These are phyloP conservation scores for Pherbina coryleti DNA, from an alignment of 2,888 invertebrate genomes.

Conservation along the genomic window DNA sequence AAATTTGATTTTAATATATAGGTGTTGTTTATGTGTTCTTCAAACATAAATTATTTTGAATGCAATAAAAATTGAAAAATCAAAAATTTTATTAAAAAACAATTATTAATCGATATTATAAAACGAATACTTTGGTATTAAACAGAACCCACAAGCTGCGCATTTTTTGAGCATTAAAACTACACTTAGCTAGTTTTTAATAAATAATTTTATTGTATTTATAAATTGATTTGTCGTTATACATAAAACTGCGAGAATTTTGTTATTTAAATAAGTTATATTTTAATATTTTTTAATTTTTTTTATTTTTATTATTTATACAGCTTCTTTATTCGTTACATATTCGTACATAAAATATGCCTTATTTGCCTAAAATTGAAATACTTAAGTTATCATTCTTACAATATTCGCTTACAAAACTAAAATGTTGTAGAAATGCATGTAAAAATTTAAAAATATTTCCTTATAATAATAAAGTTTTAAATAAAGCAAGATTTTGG, in stretches of 20 bases:
- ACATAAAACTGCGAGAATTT: not conserved
- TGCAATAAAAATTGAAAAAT: too few species aligned
- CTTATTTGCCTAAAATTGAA: not conserved
- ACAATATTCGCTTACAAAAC: not conserved
- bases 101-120: too few species aligned
- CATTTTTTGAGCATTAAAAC: too few species aligned
- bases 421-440: constrained; percentile 36
- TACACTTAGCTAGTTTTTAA: not conserved
- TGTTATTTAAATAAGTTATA: not conserved
- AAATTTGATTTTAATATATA: too few species aligned
- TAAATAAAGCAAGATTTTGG: not conserved
- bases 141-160: too few species aligned
- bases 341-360: constrained; percentile 25
- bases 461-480: constrained; percentile 28
- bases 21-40: too few species aligned
- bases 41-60: too few species aligned
- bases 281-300: constrained; percentile 10
- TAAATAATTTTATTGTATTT: constrained; percentile 14
- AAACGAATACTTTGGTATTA: too few species aligned
- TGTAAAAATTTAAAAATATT: constrained; percentile 36
- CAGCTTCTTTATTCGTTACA: not conserved
- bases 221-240: constrained; percentile 8
- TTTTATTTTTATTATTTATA: constrained; percentile 13
- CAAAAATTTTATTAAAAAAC: too few species aligned
- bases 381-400: constrained; percentile 23